Conservation (phyloP, 1,140 invertebrate species). For the Calephelis virginiensis region DNA sequence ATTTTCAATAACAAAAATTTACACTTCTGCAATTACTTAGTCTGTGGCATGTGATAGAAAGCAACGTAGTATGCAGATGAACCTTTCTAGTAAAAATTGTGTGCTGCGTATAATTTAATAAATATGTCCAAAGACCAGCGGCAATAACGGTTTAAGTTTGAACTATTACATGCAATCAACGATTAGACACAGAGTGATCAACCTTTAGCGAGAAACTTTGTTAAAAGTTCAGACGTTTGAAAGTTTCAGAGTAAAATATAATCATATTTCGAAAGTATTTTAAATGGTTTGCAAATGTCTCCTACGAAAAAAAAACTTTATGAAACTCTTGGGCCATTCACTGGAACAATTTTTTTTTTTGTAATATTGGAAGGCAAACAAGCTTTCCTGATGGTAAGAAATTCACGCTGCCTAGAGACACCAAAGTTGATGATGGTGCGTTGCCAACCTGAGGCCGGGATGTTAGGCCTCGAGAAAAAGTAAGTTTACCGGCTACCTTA, state of each 20-base stretch:
- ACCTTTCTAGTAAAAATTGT: constrained; percentile 53
- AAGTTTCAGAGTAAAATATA: constrained; percentile 2
- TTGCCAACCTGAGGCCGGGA: no score
- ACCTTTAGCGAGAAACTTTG: constrained; percentile 45
- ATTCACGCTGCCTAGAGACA: no score
- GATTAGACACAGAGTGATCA: constrained; percentile 58
- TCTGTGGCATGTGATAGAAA: neutral
- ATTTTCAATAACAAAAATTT: no score
- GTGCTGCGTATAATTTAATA: constrained; percentile 69
- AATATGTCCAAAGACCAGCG: constrained; percentile 67
- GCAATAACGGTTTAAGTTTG: constrained; percentile 56
- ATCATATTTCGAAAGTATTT: neutral
- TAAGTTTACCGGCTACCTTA: no score
- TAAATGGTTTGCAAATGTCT: no score
- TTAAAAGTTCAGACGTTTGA: neutral
- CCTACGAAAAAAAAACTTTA: no score
- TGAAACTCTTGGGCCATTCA: no score
- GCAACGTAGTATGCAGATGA: neutral
- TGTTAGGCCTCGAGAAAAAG: no score
- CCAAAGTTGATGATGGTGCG: no score
- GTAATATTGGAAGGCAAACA: no score
- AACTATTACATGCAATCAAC: constrained; percentile 64
- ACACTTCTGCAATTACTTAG: neutral
- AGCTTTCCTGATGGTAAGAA: no score
- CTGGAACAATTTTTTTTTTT: no score